Conservation (phyloP, 37 sponge, comb jelly and placozoan genomes). For the Cladorhizidae sp. region DNA sequence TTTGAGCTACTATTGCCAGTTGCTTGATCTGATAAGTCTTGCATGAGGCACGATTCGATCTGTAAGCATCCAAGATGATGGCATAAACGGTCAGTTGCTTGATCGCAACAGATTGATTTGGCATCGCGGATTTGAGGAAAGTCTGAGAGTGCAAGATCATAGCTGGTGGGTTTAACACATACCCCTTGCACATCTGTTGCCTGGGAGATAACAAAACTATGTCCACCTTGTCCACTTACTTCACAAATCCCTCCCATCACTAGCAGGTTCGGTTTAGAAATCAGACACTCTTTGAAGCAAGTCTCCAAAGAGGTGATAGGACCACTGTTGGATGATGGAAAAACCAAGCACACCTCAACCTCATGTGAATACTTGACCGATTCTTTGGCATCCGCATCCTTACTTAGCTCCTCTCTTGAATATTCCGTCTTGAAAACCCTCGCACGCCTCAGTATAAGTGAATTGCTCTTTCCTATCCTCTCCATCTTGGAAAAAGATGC, state of each 20-base stretch:
- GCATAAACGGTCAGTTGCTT: too few relatives aligned
- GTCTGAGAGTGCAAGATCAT: not conserved
- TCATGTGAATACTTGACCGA: not conserved
- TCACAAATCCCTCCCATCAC: constrained; percentile 14
- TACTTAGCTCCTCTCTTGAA: not conserved
- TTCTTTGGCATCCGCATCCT: not conserved
- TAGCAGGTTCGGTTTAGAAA: not conserved
- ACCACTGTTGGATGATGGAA: not conserved
- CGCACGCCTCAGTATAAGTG: not conserved
- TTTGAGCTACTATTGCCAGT: too few relatives aligned
- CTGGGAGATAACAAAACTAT: not conserved
- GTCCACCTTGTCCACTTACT: not conserved
- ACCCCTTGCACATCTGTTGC: not conserved
- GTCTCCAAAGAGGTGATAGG: not conserved
- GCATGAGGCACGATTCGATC: too few relatives aligned
- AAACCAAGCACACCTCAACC: constrained; percentile 2
- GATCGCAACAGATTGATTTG: too few relatives aligned
- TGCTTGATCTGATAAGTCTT: too few relatives aligned
- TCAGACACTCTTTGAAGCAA: not conserved
- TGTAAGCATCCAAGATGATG: too few relatives aligned
- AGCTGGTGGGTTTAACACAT: not conserved
- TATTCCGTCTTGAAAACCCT: not conserved
- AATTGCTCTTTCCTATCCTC: not conserved
- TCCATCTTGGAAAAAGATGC: not conserved
- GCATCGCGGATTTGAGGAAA: too few relatives aligned